Conservation (phyloP, 2,113 vertebrate genomes). For the Myiagra hebetior region DNA sequence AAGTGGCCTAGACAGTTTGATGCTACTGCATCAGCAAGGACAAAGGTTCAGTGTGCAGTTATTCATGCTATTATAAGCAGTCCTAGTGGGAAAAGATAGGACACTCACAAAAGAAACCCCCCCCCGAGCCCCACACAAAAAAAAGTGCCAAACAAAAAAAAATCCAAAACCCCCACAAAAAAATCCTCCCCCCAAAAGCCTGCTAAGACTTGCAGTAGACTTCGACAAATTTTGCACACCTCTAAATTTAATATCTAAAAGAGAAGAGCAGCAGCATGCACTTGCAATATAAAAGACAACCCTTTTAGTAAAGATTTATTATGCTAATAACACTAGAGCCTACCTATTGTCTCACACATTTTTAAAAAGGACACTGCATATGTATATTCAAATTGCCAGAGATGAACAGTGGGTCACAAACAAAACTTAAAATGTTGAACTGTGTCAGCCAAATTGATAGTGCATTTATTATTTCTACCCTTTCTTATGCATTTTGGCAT, state of each 20-base stretch:
- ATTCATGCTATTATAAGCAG: not conserved
- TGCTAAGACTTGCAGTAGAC: not conserved
- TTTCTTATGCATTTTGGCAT: not conserved
- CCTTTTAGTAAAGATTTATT: not conserved
- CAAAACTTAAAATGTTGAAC: constrained; percentile 15
- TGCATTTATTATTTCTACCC: not conserved
- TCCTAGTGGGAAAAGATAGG: not conserved
- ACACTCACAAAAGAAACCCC: not conserved
- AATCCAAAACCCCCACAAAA: not conserved
- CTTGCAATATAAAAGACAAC: not conserved
- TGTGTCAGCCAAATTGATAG: not conserved
- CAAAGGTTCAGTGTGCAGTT: not conserved
- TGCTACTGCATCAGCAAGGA: not conserved
- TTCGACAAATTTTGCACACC: not conserved
- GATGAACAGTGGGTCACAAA: not conserved
- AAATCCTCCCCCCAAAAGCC: not conserved
- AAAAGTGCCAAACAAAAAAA: not conserved
- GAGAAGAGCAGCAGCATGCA: not conserved
- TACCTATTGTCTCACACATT: not conserved
- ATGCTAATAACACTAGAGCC: not conserved
- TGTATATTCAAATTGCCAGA: not conserved
- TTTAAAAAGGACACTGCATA: not conserved
- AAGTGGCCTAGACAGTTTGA: not conserved
- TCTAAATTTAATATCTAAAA: not conserved
- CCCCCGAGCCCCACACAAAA: not conserved